Conservation (phyloP, 1,140 invertebrate genomes). For the Panonychus citri region DNA sequence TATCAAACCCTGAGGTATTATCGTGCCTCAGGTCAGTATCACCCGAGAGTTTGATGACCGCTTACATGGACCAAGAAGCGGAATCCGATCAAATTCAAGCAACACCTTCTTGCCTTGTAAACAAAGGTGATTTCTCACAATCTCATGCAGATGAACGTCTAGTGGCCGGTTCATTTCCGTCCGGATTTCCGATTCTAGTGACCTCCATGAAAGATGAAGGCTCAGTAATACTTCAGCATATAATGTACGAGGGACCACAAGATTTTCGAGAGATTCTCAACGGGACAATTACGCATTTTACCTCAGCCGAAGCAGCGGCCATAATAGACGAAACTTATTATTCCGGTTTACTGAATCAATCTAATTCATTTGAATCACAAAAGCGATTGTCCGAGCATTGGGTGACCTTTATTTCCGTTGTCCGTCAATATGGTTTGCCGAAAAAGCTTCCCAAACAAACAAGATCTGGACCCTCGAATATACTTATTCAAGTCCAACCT, state of each 20-base stretch:
- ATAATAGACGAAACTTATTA: background rate
- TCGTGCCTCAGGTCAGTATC: background rate
- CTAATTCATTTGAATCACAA: background rate
- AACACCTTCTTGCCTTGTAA: background rate
- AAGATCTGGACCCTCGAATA: background rate
- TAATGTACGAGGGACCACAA: background rate
- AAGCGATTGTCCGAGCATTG: background rate
- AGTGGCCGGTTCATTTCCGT: background rate
- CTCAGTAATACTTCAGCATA: background rate
- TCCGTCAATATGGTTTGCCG: background rate
- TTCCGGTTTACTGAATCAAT: background rate
- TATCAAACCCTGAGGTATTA: background rate
- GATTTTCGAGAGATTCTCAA: background rate
- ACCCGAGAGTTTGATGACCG: background rate
- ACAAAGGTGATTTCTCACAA: background rate
- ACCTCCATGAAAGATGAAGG: background rate
- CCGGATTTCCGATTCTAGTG: background rate
- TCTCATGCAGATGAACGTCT: background rate
- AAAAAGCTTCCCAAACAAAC: background rate
- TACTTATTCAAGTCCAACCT: background rate
- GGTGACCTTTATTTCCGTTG: background rate
- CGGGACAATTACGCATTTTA: background rate
- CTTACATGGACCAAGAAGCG: background rate
- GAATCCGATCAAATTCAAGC: background rate
- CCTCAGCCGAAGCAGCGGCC: background rate